Percentiles rank a stretch among this genome's conserved stretches.
Evolutionary conservation across 2,888 invertebrate genomes (phyloP).

Genomic region (Creontiades dilutus): DNA sequence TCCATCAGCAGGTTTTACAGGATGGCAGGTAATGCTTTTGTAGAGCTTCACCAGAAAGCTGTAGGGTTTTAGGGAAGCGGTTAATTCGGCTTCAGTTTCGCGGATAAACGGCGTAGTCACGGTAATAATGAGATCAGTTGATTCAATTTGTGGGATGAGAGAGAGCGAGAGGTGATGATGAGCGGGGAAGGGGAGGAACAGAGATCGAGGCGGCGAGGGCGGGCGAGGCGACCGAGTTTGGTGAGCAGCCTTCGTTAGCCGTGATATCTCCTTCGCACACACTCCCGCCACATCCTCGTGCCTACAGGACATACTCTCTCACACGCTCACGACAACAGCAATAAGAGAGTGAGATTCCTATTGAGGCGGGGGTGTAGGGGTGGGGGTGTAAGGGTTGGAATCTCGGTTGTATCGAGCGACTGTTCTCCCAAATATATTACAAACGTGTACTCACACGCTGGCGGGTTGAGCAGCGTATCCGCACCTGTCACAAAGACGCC

Average conservation of each 20-base stretch:
- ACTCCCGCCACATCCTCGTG: not conserved
- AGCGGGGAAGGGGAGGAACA: not conserved
- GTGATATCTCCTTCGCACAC: conserved; percentile 9
- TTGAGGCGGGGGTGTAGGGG: not conserved
- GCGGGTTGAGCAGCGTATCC: not conserved
- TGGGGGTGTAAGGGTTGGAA: conserved; percentile 45
- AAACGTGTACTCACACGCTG: conserved; percentile 47
- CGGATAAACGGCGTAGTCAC: conserved; percentile 29
- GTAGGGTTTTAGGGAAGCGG: not conserved
- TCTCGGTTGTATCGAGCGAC: conserved; percentile 59
- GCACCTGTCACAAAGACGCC: conserved; percentile 52
- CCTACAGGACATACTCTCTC: not conserved
- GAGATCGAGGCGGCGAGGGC: not conserved
- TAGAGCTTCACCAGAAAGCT: not conserved
- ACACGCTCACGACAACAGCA: not conserved
- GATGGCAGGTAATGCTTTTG: too few species aligned
- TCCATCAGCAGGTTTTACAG: not conserved
- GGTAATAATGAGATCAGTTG: conserved; percentile 47
- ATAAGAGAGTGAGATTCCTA: conserved; percentile 1
- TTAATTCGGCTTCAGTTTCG: conserved; percentile 45
- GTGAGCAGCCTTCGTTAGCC: conserved; percentile 10
- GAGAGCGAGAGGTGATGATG: not conserved
- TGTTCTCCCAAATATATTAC: conserved; percentile 59
- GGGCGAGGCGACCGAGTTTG: conserved; percentile 13
- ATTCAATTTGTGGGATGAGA: conserved; percentile 19